A percentile compares a stretch with the other conserved stretches of the same genome.
These are phyloP conservation scores for mouse (Mus musculus) DNA, from an alignment of 2,113 vertebrate species.

Conservation along the genomic window DNA sequence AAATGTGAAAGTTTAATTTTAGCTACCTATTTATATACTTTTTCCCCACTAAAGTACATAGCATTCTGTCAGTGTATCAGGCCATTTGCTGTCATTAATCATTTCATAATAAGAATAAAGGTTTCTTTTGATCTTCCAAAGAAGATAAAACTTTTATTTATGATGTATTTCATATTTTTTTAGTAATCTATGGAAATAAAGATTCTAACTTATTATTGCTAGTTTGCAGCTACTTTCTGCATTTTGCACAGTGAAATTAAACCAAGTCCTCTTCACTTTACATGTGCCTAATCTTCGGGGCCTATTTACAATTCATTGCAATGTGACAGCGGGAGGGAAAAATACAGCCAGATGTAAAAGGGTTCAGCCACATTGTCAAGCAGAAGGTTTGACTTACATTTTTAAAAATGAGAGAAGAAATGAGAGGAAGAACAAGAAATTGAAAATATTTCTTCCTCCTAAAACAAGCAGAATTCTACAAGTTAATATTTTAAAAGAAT, in stretches of 20 bases:
- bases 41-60: not conserved
- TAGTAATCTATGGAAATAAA: constrained; percentile 19
- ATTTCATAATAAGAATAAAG: constrained; percentile 20
- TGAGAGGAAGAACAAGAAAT: not conserved
- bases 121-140: constrained; percentile 22
- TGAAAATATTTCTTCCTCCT: constrained; percentile 68
- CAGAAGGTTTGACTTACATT: constrained; percentile 76
- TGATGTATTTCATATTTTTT: constrained; percentile 56
- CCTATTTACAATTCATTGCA: constrained; percentile 83
- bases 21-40: not conserved
- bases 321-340: constrained; percentile 73
- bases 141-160: constrained; percentile 69
- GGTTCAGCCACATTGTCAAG: constrained; percentile 80
- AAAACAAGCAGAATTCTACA: constrained; percentile 81
- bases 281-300: constrained; percentile 77
- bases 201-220: constrained; percentile 63
- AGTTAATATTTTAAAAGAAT: constrained; percentile 85
- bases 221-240: constrained; percentile 73
- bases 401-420: not conserved
- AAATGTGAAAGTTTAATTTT: constrained; percentile 45
- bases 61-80: not conserved
- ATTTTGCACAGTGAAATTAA: constrained; percentile 76
- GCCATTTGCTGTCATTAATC: not conserved
- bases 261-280: constrained; percentile 76
- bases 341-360: constrained; percentile 80